phyloP scores from a whole-genome alignment of 2,888 invertebrate genomes.

The Brassicogethes aeneus region DNA sequence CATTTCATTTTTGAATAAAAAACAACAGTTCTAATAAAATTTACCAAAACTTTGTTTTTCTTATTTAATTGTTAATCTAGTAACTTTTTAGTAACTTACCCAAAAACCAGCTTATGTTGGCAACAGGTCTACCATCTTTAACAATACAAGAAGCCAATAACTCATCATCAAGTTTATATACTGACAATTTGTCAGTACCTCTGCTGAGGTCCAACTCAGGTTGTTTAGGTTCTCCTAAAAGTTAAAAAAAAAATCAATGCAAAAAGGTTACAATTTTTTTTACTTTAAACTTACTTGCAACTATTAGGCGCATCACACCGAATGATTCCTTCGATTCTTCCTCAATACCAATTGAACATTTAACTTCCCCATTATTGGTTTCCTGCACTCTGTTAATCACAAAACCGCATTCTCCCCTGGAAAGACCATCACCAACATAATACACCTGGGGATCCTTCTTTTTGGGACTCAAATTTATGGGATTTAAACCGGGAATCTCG shows the following conservation, averaged over 20 bases:
- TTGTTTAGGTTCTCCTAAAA: constrained; percentile 41
- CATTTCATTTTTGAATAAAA: background rate
- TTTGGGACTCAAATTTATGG: constrained; percentile 40
- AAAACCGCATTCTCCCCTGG: constrained; percentile 65
- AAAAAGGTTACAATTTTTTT: constrained; percentile 1
- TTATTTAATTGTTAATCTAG: background rate
- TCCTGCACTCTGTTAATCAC: constrained; percentile 54
- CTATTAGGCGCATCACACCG: constrained; percentile 53
- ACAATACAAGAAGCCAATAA: constrained; percentile 60
- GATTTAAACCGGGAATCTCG: constrained; percentile 42
- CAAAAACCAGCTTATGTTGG: constrained; percentile 66
- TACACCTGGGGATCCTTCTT: constrained; percentile 35
- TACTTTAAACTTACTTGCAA: constrained; percentile 57
- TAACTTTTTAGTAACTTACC: no score
- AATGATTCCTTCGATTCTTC: constrained; percentile 49
- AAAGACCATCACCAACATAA: constrained; percentile 44
- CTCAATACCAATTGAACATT: constrained; percentile 54
- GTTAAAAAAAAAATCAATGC: constrained; percentile 3
- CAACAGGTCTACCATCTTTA: constrained; percentile 62
- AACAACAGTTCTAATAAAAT: no score
- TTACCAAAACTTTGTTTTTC: no score
- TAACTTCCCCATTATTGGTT: constrained; percentile 60
- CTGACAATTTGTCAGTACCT: constrained; percentile 35
- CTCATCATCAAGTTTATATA: constrained; percentile 52
- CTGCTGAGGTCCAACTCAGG: constrained; percentile 41